These are phyloP conservation scores for Centropyge bicolor DNA, from an alignment of 2,797 vertebrate genomes.

Conservation along the genomic window DNA sequence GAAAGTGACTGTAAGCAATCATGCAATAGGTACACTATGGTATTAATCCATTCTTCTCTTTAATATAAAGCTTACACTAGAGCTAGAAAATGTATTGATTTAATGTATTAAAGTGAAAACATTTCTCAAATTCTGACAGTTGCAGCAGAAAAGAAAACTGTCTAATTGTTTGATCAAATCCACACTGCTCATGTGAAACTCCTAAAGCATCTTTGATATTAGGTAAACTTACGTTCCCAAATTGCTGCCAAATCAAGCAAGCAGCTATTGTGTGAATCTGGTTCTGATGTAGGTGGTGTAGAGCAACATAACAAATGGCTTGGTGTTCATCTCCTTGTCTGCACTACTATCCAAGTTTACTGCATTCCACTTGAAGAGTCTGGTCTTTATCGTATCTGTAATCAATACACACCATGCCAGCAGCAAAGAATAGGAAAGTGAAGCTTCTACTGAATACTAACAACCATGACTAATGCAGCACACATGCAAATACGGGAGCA, in stretches of 20 bases:
- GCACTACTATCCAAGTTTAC: not conserved
- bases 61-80: not conserved
- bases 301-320: not conserved
- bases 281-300: not conserved
- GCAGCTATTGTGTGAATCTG: not conserved
- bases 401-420: slow-evolving; percentile 55
- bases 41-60: not conserved
- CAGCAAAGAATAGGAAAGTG: slow-evolving; percentile 70
- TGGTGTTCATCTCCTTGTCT: not conserved
- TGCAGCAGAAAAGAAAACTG: too few relatives aligned
- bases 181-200: not conserved
- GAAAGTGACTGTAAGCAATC: not conserved
- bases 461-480: slow-evolving; percentile 45
- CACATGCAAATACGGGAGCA: slow-evolving; percentile 69
- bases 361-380: not conserved
- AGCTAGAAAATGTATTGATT: not conserved
- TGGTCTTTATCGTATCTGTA: slow-evolving; percentile 1
- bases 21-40: not conserved
- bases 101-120: not conserved
- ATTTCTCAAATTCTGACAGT: not conserved
- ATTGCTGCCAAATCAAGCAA: not conserved
- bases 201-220: not conserved
- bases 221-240: not conserved
- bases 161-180: not conserved
- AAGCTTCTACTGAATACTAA: slow-evolving; percentile 55